Conservation (phyloP, 1,140 invertebrate species). For the Uloborus diversus region DNA sequence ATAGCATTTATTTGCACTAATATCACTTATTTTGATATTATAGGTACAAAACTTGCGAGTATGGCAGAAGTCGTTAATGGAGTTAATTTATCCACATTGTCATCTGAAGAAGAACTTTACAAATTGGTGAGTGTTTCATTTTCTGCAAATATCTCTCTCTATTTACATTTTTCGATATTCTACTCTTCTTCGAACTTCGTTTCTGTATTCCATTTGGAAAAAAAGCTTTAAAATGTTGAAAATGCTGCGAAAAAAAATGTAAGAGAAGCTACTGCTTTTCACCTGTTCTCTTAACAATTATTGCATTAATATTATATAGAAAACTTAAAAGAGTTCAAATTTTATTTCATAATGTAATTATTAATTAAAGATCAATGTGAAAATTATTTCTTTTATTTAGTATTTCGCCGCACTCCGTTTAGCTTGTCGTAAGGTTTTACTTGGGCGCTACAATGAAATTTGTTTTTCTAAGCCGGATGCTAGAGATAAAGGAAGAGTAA, state of each 20-base stretch:
- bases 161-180: background rate
- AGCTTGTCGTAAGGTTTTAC: too few species aligned
- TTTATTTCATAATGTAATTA: too few species aligned
- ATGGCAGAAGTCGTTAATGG: conserved; percentile 35
- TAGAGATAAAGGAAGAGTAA: too few species aligned
- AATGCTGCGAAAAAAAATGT: background rate
- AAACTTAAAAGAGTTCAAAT: too few species aligned
- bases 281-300: background rate
- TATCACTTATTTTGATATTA: background rate
- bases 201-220: background rate
- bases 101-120: conserved; percentile 24
- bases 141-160: background rate
- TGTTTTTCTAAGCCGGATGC: too few species aligned
- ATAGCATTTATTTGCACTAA: too few species aligned
- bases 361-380: too few species aligned
- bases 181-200: background rate
- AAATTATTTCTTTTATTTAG: too few species aligned
- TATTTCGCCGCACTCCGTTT: too few species aligned
- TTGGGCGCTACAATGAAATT: too few species aligned
- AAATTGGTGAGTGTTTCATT: conserved; percentile 24
- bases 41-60: background rate
- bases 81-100: background rate
- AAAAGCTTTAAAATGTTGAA: background rate
- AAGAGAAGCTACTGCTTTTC: background rate
- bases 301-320: background rate